Percentiles rank a stretch among this genome's conserved stretches.
Conservation (phyloP, 2,113 vertebrate species). For the Okapia johnstoni region DNA sequence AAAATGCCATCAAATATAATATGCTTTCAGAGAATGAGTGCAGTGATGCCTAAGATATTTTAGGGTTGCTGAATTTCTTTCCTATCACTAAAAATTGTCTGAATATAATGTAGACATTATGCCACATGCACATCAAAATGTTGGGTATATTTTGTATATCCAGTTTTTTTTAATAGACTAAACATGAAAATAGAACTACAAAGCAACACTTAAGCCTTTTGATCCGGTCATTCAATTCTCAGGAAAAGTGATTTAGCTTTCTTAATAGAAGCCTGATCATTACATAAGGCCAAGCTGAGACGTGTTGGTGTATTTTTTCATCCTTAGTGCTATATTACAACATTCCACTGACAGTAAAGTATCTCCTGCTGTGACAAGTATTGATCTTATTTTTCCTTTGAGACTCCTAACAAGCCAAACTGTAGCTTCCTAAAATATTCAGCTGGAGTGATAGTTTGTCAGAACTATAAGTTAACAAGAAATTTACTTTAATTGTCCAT, state of each 20-base stretch:
- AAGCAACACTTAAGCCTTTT: slow-evolving; percentile 58
- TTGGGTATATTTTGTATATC: not conserved
- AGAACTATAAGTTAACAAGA: slow-evolving; percentile 48
- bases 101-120: not conserved
- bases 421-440: slow-evolving; percentile 65
- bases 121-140: slow-evolving; percentile 23
- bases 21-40: not conserved
- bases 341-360: slow-evolving; percentile 69
- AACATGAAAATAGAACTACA: slow-evolving; percentile 34
- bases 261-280: slow-evolving; percentile 63
- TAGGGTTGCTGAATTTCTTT: not conserved
- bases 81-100: not conserved
- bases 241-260: slow-evolving; percentile 43
- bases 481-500: slow-evolving; percentile 28
- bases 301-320: not conserved
- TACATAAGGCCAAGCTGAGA: slow-evolving; percentile 57
- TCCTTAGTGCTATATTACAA: slow-evolving; percentile 51
- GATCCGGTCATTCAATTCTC: slow-evolving; percentile 59
- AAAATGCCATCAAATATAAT: not conserved
- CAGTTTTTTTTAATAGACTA: not conserved
- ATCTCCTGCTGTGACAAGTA: slow-evolving; percentile 77
- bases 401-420: slow-evolving; percentile 74
- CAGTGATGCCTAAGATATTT: not conserved
- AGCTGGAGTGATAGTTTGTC: slow-evolving; percentile 32
- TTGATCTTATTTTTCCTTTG: slow-evolving; percentile 79